Base-by-base conservation (phyloP, 2,113 vertebrate genomes). In the Saguinus midas region DNA sequence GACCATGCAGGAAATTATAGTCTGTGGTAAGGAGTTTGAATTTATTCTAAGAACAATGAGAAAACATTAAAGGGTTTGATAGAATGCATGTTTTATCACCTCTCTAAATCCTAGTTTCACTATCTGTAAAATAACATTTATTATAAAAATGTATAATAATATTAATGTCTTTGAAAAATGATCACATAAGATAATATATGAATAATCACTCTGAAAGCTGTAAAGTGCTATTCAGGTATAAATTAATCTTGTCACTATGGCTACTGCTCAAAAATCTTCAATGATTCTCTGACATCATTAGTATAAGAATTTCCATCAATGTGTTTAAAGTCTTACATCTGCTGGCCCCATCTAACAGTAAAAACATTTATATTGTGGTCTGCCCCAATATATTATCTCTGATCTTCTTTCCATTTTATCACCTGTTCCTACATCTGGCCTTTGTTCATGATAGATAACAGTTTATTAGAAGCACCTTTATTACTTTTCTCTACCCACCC, bases 31-130 rank as follows among this genome's bases (percentile, higher is more conserved):
- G 29, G 37, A 48, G 14, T 43, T 57, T 82, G n/a, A 55, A 76
- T 82, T 81, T 91, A 73, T 78, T 92, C 32, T 89, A 89, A 82
- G 58, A 86, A 87, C 27, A 87, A 29, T 73, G 75, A 90, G 43
- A 92, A 83, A 72, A 6, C 13, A 29, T 52, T 45, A 40, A 88
- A 81, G 23, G 8, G 1, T 64, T 87, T 64, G 43, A 95, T 35
- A 2, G 45, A 64, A 81, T 85, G 12, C 5, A 18, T 94, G 9
- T 72, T 89, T 94, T 66, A 58, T 95, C 40, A 87, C 8, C 0
- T 83, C 8, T 84, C 8, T 40, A 55, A 82, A 61, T 35, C n/a
- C 20, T n/a, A 29, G 23, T 50, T 79, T 29, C 11, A 23, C 23
- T 45, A 45, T 66, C 58, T 95, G 6, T 86, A 82, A 82, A 75